Evolutionary conservation across 2,888 invertebrate genomes (phyloP), one percentile per base, ranked within the genome.

Genomic region (Lasioglossum leucozonium): DNA sequence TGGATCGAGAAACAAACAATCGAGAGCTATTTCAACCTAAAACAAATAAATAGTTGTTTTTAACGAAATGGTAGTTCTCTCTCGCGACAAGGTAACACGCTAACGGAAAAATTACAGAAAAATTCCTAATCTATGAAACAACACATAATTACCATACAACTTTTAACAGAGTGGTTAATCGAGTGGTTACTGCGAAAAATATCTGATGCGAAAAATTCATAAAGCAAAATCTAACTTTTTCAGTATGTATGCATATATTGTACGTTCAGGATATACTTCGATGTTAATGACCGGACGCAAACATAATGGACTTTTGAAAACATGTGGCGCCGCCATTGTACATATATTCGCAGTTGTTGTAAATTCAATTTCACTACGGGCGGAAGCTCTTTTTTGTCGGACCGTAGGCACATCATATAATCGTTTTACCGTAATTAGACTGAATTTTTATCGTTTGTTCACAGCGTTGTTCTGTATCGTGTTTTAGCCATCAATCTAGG

Each of bases 281-380:
- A 40, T 37, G 37, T 37, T 22, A 67, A 67, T 37, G 37, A 2
- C 37, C 37, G 67, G 11, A 4, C 40, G 67, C 4, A n/a, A 40
- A 40, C 22, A 37, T 67, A 71, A 71, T 42, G 22, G 42, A 71
- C 71, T 71, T 42, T 42, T 42, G 42, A 26, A 42, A 71, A 82
- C 73, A 76, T 26, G 47, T 75, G 16, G 11, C 67, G 37, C 30
- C 30, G 13, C 3, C 51, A 26, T 30, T 55, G 16, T 30, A n/a
- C 8, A 30, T 16, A n/a, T 16, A 30, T 16, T 62, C 30, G 18
- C 72, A 47, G 72, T 30, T 72, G 4, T 30, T 47, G 22, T 30
- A 34, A 72, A 72, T 72, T 51, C 30, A 72, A 34, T 72, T 51
- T 47, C 11, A 22, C 4, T 18, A 13, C 34, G 10, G 34, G 47